Evolutionary conservation across 2,113 vertebrate species (phyloP), one percentile per base, ranked within the genome.

Genomic region (Theropithecus gelada): DNA sequence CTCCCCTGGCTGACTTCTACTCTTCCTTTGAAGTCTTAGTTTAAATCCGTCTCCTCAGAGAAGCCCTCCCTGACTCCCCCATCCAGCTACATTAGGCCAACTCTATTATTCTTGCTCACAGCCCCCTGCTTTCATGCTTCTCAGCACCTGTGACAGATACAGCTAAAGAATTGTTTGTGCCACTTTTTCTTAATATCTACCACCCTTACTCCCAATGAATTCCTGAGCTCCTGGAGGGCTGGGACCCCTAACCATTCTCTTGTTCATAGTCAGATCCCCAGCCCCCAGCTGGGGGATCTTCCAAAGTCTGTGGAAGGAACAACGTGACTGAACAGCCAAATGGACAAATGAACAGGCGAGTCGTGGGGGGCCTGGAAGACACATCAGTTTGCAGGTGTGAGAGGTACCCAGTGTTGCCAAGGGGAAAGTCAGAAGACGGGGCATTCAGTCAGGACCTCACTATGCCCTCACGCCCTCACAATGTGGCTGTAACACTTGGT

Each of bases 341-440:
- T 13, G 27, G 68, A 52, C 14, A 40, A 73, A 43, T 6, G 16
- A 30, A 13, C 17, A 40, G 8, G 14, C 0, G 25, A 55, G 61
- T 66, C 55, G 45, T 3, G 0, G 45, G 40, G 18, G 25, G 72
- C 32, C 32, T 11, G 8, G 0, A 17, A 35, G 68, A 35, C 22
- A 27, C 12, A 18, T 2, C 3, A 1, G 5, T 27, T 1, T 10
- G 68, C 30, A 45, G 32, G 40, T 0, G 9, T 5, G 11, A 6
- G 3, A 50, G 55, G 72, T 18, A n/a, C 38, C 48, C 20, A 2
- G 12, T 18, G n/a, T 0, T 6, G 40, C 40, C 25, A 12, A 35
- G 23, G 4, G 25, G 27, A 40, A 68, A 50, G 40, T 13, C 5
- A 11, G 78, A 38, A 40, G 59, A 48, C 12, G 8, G 12, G 32